These are phyloP conservation scores for Pedicia rivosa DNA, from an alignment of 2,888 invertebrate genomes.

Conservation along the genomic window DNA sequence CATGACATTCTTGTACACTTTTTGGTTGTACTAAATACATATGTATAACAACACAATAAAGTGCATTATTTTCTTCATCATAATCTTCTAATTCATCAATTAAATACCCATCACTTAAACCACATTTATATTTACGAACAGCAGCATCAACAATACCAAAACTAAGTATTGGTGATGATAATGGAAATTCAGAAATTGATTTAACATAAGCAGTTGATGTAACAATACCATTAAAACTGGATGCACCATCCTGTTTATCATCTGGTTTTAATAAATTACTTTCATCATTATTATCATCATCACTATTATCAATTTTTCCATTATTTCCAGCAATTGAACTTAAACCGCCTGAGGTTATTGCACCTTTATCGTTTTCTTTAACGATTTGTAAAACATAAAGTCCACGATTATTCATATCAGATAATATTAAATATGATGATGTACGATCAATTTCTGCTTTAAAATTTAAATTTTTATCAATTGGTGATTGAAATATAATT, in stretches of 20 bases:
- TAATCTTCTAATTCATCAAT: conserved; percentile 42
- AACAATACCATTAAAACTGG: neutral
- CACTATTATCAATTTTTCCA: neutral
- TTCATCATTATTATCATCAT: neutral
- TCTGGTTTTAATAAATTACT: neutral
- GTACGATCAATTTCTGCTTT: conserved; percentile 65
- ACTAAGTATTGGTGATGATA: conserved; percentile 77
- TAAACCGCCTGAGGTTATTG: neutral
- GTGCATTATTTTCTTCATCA: conserved; percentile 38
- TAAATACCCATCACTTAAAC: conserved; percentile 27
- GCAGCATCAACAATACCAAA: conserved; percentile 76
- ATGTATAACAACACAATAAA: conserved; percentile 34
- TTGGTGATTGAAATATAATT: conserved; percentile 45
- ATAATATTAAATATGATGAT: conserved; percentile 71
- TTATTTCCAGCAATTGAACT: conserved; percentile 1
- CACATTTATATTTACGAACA: conserved; percentile 32
- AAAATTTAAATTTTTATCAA: conserved; percentile 20
- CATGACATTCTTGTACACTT: conserved; percentile 70
- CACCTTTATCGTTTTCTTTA: conserved; percentile 37
- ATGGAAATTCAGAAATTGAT: conserved; percentile 68
- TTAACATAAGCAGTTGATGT: conserved; percentile 41
- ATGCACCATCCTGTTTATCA: neutral
- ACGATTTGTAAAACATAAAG: conserved; percentile 66
- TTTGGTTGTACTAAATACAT: conserved; percentile 77
- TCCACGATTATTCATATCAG: conserved; percentile 71